Evolutionary conservation across 2,888 invertebrate species (phyloP).

Genomic region (Coenonympha arcania): DNA sequence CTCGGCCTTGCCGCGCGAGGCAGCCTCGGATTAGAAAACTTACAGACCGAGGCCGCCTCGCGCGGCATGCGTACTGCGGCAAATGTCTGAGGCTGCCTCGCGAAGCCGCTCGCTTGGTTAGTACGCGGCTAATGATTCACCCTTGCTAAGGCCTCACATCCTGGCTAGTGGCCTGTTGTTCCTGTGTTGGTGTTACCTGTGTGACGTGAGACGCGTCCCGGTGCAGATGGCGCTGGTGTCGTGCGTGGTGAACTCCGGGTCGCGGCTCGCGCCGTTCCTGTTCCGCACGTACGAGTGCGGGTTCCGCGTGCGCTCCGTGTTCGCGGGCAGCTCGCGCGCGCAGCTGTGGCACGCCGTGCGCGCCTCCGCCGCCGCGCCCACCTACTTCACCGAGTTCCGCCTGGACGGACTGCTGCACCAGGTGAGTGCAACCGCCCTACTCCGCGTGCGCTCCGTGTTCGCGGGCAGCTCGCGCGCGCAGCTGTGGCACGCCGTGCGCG

Average conservation of each 20-base stretch:
- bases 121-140: too few species aligned
- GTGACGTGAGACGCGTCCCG: too few species aligned
- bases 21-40: too few species aligned
- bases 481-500: conserved; percentile 90
- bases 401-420: conserved; percentile 78
- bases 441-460: conserved; percentile 78
- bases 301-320: conserved; percentile 78
- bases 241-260: conserved; percentile 81
- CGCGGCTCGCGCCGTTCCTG: conserved; percentile 81
- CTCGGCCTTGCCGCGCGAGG: too few species aligned
- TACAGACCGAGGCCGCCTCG: too few species aligned
- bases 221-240: conserved; percentile 82
- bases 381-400: conserved; percentile 89
- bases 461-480: conserved; percentile 79
- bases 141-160: too few species aligned
- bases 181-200: too few species aligned
- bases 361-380: conserved; percentile 93
- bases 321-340: conserved; percentile 80
- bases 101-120: too few species aligned
- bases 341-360: conserved; percentile 89
- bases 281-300: conserved; percentile 88
- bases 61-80: too few species aligned
- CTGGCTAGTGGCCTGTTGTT: too few species aligned
- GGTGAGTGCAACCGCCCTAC: not conserved
- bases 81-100: too few species aligned